Evolutionary conservation across 1,140 invertebrate genomes (phyloP).

Genomic region (Atta colombica): DNA sequence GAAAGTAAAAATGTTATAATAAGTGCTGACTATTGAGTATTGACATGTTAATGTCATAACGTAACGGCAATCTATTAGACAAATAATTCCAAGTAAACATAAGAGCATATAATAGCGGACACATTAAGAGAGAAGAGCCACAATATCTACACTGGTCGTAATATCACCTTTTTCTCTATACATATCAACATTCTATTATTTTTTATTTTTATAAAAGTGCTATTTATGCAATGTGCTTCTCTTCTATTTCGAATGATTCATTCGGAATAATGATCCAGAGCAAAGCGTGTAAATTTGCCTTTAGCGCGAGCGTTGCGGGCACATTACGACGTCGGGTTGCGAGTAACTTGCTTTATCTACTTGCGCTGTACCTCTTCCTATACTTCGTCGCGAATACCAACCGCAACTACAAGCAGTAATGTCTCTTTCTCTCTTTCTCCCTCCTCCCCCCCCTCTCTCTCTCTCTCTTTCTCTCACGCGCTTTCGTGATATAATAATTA

Average conservation of each 20-base stretch:
- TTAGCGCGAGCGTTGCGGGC: slow-evolving; percentile 54
- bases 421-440: slow-evolving; percentile 61
- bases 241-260: slow-evolving; percentile 34
- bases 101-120: too few species aligned
- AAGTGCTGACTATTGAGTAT: too few species aligned
- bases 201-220: not conserved
- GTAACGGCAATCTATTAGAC: too few species aligned
- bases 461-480: not conserved
- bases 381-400: slow-evolving; percentile 60
- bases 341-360: slow-evolving; percentile 72
- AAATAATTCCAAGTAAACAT: too few species aligned
- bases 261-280: slow-evolving; percentile 38
- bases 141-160: too few species aligned
- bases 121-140: too few species aligned
- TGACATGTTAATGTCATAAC: too few species aligned
- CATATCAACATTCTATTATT: too few species aligned
- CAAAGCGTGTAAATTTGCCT: slow-evolving; percentile 30
- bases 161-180: too few species aligned
- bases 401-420: slow-evolving; percentile 60
- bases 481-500: slow-evolving; percentile 55
- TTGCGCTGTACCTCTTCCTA: slow-evolving; percentile 62
- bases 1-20: too few species aligned
- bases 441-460: not conserved
- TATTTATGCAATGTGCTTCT: slow-evolving; percentile 16
- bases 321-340: slow-evolving; percentile 61